Evolutionary conservation across 1,140 invertebrate species (phyloP).

Genomic region (Harpegnathos saltator): DNA sequence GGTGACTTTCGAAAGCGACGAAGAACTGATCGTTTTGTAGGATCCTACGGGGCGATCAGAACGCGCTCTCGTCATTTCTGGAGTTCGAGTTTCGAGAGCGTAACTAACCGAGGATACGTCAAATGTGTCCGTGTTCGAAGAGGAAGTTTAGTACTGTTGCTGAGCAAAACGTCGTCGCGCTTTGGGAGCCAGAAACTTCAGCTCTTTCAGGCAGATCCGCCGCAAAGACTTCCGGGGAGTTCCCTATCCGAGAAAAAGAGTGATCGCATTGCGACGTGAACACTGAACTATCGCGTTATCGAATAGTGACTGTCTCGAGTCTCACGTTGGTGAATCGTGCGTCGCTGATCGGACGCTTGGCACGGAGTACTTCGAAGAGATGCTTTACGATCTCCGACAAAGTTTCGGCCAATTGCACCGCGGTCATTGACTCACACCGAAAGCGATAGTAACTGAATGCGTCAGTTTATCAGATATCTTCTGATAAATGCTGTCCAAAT

Average conservation of each 20-base stretch:
- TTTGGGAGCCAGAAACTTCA: not conserved
- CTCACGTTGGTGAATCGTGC: slow-evolving; percentile 28
- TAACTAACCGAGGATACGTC: not conserved
- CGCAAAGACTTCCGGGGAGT: not conserved
- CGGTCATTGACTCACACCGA: slow-evolving; percentile 31
- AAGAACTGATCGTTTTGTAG: not conserved
- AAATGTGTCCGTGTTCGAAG: not conserved
- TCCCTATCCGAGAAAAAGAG: not conserved
- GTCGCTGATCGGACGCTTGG: not conserved
- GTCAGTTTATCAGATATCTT: slow-evolving; percentile 9
- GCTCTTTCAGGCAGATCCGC: not conserved
- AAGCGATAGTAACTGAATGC: slow-evolving; percentile 35
- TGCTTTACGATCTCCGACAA: slow-evolving; percentile 4
- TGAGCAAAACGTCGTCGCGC: not conserved
- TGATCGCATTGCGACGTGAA: slow-evolving; percentile 20
- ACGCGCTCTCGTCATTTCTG: not conserved
- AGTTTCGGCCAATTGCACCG: slow-evolving; percentile 17
- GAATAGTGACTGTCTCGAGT: slow-evolving; percentile 13
- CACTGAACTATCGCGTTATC: slow-evolving; percentile 22
- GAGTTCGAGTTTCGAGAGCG: not conserved
- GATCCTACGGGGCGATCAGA: not conserved
- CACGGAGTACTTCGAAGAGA: not conserved
- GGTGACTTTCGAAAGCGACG: too few relatives aligned
- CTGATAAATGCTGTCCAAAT: slow-evolving; percentile 24
- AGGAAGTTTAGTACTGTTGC: not conserved